phyloP scores from a whole-genome alignment of 2,797 vertebrate genomes.

The Pyrrhura leucotis region DNA sequence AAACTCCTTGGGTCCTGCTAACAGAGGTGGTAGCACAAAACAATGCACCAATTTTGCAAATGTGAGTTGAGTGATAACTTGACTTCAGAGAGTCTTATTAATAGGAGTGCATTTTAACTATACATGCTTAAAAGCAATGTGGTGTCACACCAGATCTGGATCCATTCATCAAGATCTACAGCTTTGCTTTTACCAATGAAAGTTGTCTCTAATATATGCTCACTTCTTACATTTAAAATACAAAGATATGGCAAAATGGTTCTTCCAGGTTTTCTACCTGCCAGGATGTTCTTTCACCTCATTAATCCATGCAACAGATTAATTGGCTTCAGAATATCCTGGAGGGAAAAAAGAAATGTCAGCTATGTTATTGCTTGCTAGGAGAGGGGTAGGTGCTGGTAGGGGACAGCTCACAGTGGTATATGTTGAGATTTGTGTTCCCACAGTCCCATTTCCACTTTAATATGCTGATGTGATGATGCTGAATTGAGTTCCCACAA shows the following conservation, averaged over 20 bases:
- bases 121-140: background rate
- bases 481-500: background rate
- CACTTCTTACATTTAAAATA: background rate
- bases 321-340: background rate
- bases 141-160: background rate
- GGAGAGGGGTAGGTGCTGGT: background rate
- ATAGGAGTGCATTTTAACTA: background rate
- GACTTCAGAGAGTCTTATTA: background rate
- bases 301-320: background rate
- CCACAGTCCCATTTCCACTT: background rate
- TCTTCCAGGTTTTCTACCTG: background rate
- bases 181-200: background rate
- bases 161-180: background rate
- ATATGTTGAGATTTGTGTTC: background rate
- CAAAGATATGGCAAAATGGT: background rate
- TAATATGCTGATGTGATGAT: fast-evolving
- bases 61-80: background rate
- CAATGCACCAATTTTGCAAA: background rate
- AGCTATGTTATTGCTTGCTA: background rate
- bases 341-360: background rate
- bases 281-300: background rate
- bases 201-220: background rate
- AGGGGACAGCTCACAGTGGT: background rate
- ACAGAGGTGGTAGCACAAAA: background rate
- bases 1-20: background rate